These are phyloP conservation scores for Lophotis ruficrista DNA, from an alignment of 2,113 vertebrate species.

Conservation along the genomic window DNA sequence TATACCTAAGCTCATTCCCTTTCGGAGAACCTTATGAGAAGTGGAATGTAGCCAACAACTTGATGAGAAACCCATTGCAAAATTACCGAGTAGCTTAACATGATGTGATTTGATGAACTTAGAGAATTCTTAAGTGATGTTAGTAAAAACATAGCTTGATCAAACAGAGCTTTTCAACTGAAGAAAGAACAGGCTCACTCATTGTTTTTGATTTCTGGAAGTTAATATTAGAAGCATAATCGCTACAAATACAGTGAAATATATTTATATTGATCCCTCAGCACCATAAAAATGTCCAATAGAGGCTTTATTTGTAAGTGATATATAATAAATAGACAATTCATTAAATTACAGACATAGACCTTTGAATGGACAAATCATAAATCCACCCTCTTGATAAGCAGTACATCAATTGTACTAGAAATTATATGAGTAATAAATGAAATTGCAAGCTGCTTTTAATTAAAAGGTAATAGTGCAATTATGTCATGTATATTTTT, in stretches of 20 bases:
- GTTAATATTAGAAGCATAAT: background rate
- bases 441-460: background rate
- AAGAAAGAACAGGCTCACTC: background rate
- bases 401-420: background rate
- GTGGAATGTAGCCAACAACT: background rate
- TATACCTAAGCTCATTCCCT: background rate
- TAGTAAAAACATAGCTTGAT: background rate
- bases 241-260: background rate
- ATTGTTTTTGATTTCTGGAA: background rate
- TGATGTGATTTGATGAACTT: background rate
- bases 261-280: background rate
- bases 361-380: background rate
- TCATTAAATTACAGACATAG: background rate
- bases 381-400: background rate
- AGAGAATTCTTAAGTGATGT: background rate
- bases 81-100: background rate
- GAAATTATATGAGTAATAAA: background rate
- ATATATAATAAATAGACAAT: background rate
- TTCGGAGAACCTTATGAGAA: background rate
- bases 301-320: background rate
- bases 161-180: background rate
- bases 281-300: background rate
- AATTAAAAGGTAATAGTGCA: conserved; percentile 13
- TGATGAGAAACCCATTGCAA: background rate
- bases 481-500: background rate